Evolutionary conservation across 2,113 vertebrate species (phyloP), one percentile per base, ranked within the genome.

Genomic region (Azemiops feae): DNA sequence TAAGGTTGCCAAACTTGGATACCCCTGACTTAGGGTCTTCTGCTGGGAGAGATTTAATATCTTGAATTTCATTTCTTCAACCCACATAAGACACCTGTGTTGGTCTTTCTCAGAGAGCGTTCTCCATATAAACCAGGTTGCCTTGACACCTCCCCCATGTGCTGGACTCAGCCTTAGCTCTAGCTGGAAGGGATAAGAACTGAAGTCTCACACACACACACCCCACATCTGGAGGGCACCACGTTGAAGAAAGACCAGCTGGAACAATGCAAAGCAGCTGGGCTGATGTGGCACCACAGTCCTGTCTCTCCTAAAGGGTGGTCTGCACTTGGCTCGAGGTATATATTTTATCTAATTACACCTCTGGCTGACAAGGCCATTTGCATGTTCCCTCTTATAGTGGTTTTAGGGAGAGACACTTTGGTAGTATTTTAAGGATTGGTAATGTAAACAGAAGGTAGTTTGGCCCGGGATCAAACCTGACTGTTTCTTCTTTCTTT

Each of bases 261-360:
- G 74, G 74, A 81, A 43, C 74, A 43, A 43, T 43, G 74, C 34
- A 81, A 43, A 81, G 18, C 20, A 55, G 10, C 74, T n/a, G 25
- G 60, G 88, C 88, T 50, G 74, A 92, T 34, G 92, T 89, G 88
- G 92, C 92, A 89, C 11, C 23, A 0, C 6, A 47, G 20, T 52
- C 18, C 8, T 3, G 4, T 6, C 23, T 23, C 20, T 23, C 12
- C 58, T 50, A 54, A 88, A 69, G 47, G 54, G 86, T 43, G 34
- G 87, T 57, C 64, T 6, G 2, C 0, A 50, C 2, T 30, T 34
- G 27, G 8, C 23, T 25, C 39, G 1, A 45, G 64, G 52, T 34
- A 54, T 85, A 34, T 85, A 85, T 85, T 92, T 89, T 85, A 25
- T n/a, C 27, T 89, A 92, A 92, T 89, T 89, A 50, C 88, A 85